Evolutionary conservation across 2,888 invertebrate species (phyloP), one percentile per base, ranked within the genome.

Genomic region (Heliconius cydno): DNA sequence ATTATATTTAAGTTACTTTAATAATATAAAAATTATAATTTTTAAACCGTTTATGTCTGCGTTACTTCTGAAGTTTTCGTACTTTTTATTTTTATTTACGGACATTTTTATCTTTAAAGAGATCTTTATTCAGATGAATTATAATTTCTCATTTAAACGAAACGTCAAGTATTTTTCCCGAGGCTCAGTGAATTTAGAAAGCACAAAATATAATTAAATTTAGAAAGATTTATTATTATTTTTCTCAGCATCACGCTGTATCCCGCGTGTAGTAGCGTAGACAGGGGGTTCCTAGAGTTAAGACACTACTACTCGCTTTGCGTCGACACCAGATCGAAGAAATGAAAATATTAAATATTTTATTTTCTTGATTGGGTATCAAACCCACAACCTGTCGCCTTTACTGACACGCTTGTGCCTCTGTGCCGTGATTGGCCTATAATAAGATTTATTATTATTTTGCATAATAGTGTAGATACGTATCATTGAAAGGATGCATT

Each of bases 71-170:
- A 41, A 68, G 4, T 41, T 41, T 68, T 41, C 68, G 41, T 68
- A 25, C 41, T 28, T 12, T 63, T 25, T 25, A 28, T 13, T 25
- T 30, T 65, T 65, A 65, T 65, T 15, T 28, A 65, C 15, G 65
- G 28, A 65, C 28, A 28, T 15, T 38, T 68, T 68, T 41, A 12
- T 68, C 22, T 68, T 68, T 10, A 68, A 68, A 68, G 38, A 68
- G 22, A 68, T 38, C 13, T 68, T 68, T 68, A 68, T 68, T 68
- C 41, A 41, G 15, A 41, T 41, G 13, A 68, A 38, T 68, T 68
- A 41, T 68, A 68, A 41, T 68, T 68, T 68, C 13, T 68, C 68
- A 68, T 41, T 68, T 68, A n/a, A 41, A 68, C 25, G n/a, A 41
- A 68, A 68, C 38, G 68, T 41, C n/a, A 41, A 68, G 38, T 68